Evolutionary conservation across 1,140 invertebrate species (phyloP).

Genomic region (Arctopsyche grandis): DNA sequence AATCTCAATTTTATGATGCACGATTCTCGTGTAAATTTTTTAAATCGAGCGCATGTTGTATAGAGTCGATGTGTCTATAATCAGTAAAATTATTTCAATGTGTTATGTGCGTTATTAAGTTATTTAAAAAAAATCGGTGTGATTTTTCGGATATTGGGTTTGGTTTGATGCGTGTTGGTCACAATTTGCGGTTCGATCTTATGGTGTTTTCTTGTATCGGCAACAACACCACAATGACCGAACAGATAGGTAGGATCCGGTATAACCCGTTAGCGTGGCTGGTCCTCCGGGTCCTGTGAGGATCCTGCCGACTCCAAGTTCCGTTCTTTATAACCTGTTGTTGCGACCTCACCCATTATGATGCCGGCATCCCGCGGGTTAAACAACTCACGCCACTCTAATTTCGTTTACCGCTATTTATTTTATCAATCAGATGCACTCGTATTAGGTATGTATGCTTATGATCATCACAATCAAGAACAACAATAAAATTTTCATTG

Average conservation of each 20-base stretch:
- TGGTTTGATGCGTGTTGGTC: not conserved
- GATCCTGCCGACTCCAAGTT: conserved; percentile 22
- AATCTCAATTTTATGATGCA: too few relatives aligned
- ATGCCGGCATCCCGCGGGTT: conserved; percentile 11
- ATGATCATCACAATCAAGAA: too few relatives aligned
- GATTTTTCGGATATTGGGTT: too few relatives aligned
- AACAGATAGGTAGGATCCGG: conserved; percentile 22
- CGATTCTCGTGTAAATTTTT: too few relatives aligned
- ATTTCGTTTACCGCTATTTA: conserved; percentile 32
- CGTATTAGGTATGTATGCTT: not conserved
- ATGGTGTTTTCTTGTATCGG: not conserved
- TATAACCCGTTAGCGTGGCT: conserved; percentile 29
- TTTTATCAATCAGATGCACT: not conserved
- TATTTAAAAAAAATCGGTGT: too few relatives aligned
- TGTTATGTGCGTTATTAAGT: too few relatives aligned
- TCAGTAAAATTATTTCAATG: too few relatives aligned
- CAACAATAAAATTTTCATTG: too few relatives aligned
- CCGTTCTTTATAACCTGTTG: conserved; percentile 33
- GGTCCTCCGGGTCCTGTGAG: conserved; percentile 34
- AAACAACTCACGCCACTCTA: conserved; percentile 18
- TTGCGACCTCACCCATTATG: conserved; percentile 25
- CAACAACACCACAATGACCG: not conserved
- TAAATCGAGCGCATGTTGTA: too few relatives aligned
- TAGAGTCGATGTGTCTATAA: too few relatives aligned
- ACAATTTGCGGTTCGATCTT: not conserved